A percentile compares a stretch with the other conserved stretches of the same genome.
phyloP scores from a whole-genome alignment of 2,888 invertebrate genomes.

The Eretmocerus hayati region DNA sequence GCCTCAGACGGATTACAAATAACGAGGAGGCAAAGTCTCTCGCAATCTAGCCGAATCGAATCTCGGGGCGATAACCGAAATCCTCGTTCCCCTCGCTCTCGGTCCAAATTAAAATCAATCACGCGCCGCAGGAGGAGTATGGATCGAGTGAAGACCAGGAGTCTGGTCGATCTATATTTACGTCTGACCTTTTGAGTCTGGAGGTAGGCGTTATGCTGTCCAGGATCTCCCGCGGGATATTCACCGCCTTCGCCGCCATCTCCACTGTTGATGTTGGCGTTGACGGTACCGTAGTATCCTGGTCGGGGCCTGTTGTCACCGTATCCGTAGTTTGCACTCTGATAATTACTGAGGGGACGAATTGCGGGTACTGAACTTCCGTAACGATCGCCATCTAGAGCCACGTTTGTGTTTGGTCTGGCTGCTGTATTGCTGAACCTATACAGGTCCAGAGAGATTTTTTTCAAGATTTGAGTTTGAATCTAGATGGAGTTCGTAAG shows the following conservation, averaged over 20 bases:
- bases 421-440: background rate
- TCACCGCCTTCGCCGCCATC: constrained; percentile 25
- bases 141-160: too few relatives aligned
- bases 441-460: background rate
- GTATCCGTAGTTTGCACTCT: constrained; percentile 24
- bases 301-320: constrained; percentile 20
- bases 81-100: too few relatives aligned
- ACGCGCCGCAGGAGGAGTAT: too few relatives aligned
- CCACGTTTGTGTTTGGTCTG: constrained; percentile 8
- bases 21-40: too few relatives aligned
- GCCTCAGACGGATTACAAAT: too few relatives aligned
- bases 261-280: constrained; percentile 29
- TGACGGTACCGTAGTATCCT: constrained; percentile 32
- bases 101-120: too few relatives aligned
- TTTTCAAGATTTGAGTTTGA: too few relatives aligned
- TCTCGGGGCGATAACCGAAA: too few relatives aligned
- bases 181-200: constrained; percentile 39
- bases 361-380: constrained; percentile 19
- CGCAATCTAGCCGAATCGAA: too few relatives aligned
- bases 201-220: constrained; percentile 28
- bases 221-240: constrained; percentile 16
- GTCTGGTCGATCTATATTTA: too few relatives aligned
- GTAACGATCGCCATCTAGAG: constrained; percentile 15
- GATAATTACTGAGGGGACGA: constrained; percentile 4
- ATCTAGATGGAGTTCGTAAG: too few relatives aligned